A percentile compares a stretch with the other conserved stretches of the same genome.
phyloP scores from a whole-genome alignment of 2,888 invertebrate genomes.

The Leptogaster cylindrica region DNA sequence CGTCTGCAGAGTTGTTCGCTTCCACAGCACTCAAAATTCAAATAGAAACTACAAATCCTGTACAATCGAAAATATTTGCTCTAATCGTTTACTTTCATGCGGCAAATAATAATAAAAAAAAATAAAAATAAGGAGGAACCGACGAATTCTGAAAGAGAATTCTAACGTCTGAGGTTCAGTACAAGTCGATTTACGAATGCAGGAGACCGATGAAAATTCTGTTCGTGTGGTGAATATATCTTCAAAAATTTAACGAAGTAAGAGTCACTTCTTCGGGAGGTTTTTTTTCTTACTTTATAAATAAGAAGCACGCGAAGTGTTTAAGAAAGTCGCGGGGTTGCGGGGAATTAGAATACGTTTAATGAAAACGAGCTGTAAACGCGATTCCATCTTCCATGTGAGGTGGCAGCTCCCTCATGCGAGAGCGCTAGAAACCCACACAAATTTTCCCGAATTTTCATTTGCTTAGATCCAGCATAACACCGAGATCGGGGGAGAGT shows the following conservation, averaged over 20 bases:
- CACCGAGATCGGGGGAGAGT: no score
- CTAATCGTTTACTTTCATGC: slow-evolving; percentile 29
- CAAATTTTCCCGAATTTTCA: no score
- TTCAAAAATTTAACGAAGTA: slow-evolving; percentile 26
- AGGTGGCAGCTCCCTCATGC: neutral
- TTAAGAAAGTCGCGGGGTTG: slow-evolving; percentile 15
- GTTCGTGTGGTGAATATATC: slow-evolving; percentile 22
- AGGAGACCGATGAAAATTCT: slow-evolving; percentile 5
- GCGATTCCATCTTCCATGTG: slow-evolving; percentile 21
- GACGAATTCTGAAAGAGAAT: slow-evolving; percentile 1
- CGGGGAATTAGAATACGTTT: slow-evolving; percentile 8
- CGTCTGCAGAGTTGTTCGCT: no score
- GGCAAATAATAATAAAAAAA: slow-evolving; percentile 32
- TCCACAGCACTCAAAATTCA: slow-evolving; percentile 41
- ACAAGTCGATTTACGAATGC: slow-evolving; percentile 21
- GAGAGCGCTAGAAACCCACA: slow-evolving; percentile 12
- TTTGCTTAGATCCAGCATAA: no score
- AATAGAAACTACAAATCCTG: slow-evolving; percentile 42
- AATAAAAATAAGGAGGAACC: slow-evolving; percentile 9
- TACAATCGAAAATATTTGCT: slow-evolving; percentile 19
- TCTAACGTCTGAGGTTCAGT: slow-evolving; percentile 13
- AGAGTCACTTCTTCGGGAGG: no score
- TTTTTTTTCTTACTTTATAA: slow-evolving; percentile 15
- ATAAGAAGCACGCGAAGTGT: slow-evolving; percentile 16
- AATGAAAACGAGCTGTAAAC: slow-evolving; percentile 14